Percentiles rank a stretch among this genome's conserved stretches.
Evolutionary conservation across 1,140 invertebrate species (phyloP).

Genomic region (Papilio aristodemus): DNA sequence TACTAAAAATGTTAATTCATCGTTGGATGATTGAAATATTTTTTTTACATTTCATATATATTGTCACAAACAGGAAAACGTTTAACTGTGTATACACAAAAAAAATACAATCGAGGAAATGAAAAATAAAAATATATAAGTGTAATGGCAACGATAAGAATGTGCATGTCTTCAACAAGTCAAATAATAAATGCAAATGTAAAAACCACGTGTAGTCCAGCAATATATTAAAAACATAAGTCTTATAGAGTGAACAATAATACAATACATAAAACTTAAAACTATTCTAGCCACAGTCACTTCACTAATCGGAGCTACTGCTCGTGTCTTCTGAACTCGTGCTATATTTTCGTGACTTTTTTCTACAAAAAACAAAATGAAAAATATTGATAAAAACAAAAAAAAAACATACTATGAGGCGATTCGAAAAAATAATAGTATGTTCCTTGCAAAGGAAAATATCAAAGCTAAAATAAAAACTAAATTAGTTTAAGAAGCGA

Average conservation of each 20-base stretch:
- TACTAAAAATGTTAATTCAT: background rate
- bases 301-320: constrained; percentile 72
- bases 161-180: constrained; percentile 3
- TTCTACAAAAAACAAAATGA: constrained; percentile 77
- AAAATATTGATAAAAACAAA: constrained; percentile 52
- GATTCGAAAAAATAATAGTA: background rate
- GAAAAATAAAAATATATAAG: background rate
- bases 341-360: constrained; percentile 77
- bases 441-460: constrained; percentile 34
- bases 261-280: constrained; percentile 62
- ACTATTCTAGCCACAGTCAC: constrained; percentile 54
- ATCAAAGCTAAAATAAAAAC: constrained; percentile 53
- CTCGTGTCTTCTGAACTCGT: constrained; percentile 76
- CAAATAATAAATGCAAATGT: constrained; percentile 38
- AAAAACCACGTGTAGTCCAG: constrained; percentile 33
- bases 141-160: constrained; percentile 24
- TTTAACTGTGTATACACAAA: background rate
- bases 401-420: constrained; percentile 42
- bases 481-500: constrained; percentile 52
- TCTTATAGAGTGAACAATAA: constrained; percentile 44
- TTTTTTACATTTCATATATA: background rate
- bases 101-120: background rate
- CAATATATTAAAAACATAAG: constrained; percentile 39
- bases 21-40: background rate
- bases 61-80: background rate